Conservation (phyloP, 1,140 invertebrate genomes). For the Trachymyrmex septentrionalis region DNA sequence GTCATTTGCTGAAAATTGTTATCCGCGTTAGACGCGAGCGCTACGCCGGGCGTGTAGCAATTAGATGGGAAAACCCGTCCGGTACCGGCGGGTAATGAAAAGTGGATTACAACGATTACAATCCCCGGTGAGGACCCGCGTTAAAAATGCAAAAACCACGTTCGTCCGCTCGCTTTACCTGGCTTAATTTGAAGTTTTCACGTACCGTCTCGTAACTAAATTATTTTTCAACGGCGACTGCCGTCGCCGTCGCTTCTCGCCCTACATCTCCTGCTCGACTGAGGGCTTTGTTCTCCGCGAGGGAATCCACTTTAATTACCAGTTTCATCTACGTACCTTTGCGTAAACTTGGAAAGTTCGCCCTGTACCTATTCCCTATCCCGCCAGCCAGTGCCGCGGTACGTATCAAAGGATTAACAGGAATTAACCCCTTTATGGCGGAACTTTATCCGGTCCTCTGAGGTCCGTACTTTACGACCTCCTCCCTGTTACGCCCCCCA, state of each 20-base stretch:
- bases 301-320: slow-evolving; percentile 65
- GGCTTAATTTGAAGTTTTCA: slow-evolving; percentile 62
- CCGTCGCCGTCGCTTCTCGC: slow-evolving; percentile 39
- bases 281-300: slow-evolving; percentile 57
- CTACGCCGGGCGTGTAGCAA: slow-evolving; percentile 43
- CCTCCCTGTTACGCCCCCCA: not conserved
- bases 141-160: slow-evolving; percentile 61
- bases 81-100: slow-evolving; percentile 54
- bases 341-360: slow-evolving; percentile 66
- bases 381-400: slow-evolving; percentile 23
- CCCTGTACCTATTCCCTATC: slow-evolving; percentile 40
- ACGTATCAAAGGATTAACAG: slow-evolving; percentile 70
- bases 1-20: slow-evolving; percentile 40
- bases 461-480: slow-evolving; percentile 66
- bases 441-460: slow-evolving; percentile 64
- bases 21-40: slow-evolving; percentile 13
- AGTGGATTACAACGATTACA: slow-evolving; percentile 63
- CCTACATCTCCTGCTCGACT: slow-evolving; percentile 50
- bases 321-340: slow-evolving; percentile 64
- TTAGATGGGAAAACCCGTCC: slow-evolving; percentile 54
- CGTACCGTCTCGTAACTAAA: slow-evolving; percentile 60
- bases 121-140: slow-evolving; percentile 42
- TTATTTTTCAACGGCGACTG: slow-evolving; percentile 58
- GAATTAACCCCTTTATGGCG: slow-evolving; percentile 66
- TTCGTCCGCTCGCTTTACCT: slow-evolving; percentile 49